A percentile compares a stretch with the other conserved stretches of the same genome.
phyloP scores from a whole-genome alignment of 2,113 vertebrate genomes.

The Crotalus helleri region DNA sequence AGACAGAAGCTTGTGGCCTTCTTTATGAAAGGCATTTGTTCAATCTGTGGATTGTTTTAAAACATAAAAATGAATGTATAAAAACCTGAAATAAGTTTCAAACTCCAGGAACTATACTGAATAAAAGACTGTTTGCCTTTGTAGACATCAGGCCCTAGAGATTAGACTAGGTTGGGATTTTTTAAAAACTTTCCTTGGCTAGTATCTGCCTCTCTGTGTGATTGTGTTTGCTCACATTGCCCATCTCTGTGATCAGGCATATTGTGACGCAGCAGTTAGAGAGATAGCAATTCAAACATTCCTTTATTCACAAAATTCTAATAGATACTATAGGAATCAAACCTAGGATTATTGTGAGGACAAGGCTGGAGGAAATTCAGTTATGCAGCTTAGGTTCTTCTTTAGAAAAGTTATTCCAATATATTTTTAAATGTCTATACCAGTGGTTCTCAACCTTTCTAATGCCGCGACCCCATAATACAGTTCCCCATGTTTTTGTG shows the following conservation, averaged over 20 bases:
- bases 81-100: background rate
- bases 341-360: background rate
- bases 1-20: background rate
- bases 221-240: background rate
- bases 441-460: too few species aligned
- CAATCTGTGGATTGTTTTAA: background rate
- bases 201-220: background rate
- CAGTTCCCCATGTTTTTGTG: too few species aligned
- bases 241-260: background rate
- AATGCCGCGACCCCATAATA: too few species aligned
- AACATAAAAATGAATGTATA: background rate
- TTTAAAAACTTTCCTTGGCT: background rate
- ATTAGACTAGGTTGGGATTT: background rate
- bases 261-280: background rate
- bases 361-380: background rate
- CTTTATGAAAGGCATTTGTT: background rate
- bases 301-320: background rate
- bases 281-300: background rate
- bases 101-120: background rate
- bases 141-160: background rate
- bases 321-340: background rate
- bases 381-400: background rate
- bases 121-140: background rate
- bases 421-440: background rate
- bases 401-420: background rate